Percentiles rank a stretch among this genome's conserved stretches.
These are phyloP conservation scores for Noturus placidus DNA, from an alignment of 2,113 vertebrate species.

Conservation along the genomic window DNA sequence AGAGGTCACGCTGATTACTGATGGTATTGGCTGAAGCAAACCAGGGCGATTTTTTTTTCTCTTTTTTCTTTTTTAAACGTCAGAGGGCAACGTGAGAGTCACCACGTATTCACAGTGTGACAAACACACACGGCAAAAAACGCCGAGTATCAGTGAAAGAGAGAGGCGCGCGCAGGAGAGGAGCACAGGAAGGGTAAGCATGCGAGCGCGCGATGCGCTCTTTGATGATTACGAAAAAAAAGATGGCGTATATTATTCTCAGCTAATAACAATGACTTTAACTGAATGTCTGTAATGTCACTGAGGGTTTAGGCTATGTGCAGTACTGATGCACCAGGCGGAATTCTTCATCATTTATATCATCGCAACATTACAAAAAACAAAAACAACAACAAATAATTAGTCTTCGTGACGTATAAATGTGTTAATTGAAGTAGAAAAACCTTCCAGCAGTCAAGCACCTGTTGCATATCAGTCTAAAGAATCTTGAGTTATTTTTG, in stretches of 20 bases:
- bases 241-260: not conserved
- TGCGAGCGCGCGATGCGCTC: not conserved
- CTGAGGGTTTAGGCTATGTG: not conserved
- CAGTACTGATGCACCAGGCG: not conserved
- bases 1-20: slow-evolving; percentile 29
- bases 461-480: not conserved
- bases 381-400: not conserved
- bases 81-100: slow-evolving; percentile 60
- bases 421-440: not conserved
- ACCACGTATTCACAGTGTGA: slow-evolving; percentile 48
- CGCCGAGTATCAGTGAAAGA: slow-evolving; percentile 10
- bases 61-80: slow-evolving; percentile 22
- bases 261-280: not conserved
- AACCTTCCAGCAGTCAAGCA: not conserved
- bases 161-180: not conserved
- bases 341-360: no score
- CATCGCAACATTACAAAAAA: no score
- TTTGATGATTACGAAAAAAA: not conserved
- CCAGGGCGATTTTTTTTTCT: not conserved
- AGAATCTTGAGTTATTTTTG: not conserved
- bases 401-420: not conserved
- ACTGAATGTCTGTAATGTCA: not conserved
- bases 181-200: slow-evolving; percentile 1
- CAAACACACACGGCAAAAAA: not conserved
- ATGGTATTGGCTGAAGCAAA: slow-evolving; percentile 48